Percentiles rank a stretch among this genome's conserved stretches.
Conservation (phyloP, 2,888 invertebrate genomes). For the Eupelmus urozonus region DNA sequence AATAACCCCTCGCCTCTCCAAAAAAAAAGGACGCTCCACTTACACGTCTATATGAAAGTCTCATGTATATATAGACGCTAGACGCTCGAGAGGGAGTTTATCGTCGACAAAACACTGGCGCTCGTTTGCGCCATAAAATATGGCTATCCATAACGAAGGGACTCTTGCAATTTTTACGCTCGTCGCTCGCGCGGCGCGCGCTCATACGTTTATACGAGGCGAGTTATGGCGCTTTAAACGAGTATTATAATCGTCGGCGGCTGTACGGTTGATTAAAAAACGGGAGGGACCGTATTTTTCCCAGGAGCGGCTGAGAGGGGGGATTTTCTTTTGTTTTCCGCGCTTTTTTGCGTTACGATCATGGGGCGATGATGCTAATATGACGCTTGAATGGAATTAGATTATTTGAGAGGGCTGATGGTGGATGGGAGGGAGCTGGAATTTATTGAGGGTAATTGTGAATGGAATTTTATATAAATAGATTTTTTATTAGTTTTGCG, state of each 20-base stretch:
- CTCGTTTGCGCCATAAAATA: constrained; percentile 75
- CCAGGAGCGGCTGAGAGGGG: neutral
- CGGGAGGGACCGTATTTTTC: constrained; percentile 26
- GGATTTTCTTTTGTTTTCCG: no score
- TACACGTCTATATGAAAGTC: neutral
- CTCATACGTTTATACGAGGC: constrained; percentile 2
- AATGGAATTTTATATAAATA: no score
- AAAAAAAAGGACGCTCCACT: neutral
- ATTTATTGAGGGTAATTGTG: no score
- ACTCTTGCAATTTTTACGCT: constrained; percentile 67
- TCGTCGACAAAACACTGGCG: constrained; percentile 72
- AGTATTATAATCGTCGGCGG: constrained; percentile 71
- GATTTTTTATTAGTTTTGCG: no score
- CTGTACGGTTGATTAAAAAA: constrained; percentile 71
- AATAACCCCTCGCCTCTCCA: no score
- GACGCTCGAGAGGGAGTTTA: constrained; percentile 65
- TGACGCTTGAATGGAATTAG: no score
- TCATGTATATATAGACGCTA: no score
- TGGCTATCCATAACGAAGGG: constrained; percentile 71
- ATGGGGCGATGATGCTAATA: no score
- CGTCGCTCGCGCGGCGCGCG: constrained; percentile 49
- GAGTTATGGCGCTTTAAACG: constrained; percentile 72
- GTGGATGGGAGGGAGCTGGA: no score
- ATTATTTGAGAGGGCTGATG: no score
- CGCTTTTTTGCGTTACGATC: neutral